A percentile compares a stretch with the other conserved stretches of the same genome.
Conservation (phyloP, 2,888 invertebrate species). For the Thysanoteuthis rhombus region DNA sequence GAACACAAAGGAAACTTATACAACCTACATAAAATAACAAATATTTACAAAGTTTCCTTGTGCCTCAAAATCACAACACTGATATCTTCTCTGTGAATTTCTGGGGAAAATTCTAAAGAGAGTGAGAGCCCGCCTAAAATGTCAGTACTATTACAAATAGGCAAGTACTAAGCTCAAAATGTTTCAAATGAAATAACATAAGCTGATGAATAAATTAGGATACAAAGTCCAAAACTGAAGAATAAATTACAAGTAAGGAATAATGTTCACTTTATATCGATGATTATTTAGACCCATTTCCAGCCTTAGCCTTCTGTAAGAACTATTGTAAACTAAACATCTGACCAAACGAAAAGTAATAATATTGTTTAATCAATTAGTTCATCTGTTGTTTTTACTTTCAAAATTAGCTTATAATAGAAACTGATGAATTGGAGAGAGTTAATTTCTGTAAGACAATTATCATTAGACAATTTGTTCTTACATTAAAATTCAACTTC, state of each 20-base stretch:
- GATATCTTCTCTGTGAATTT: neutral
- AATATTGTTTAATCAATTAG: neutral
- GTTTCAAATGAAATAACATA: neutral
- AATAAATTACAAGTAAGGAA: neutral
- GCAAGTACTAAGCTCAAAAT: neutral
- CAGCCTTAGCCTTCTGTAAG: neutral
- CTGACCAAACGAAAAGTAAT: neutral
- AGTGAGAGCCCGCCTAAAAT: neutral
- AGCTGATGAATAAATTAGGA: neutral
- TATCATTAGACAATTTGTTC: neutral
- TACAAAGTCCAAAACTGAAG: neutral
- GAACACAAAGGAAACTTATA: neutral
- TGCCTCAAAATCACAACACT: neutral
- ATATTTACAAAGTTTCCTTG: neutral
- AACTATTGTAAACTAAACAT: neutral
- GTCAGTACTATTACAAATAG: neutral
- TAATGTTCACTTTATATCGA: neutral
- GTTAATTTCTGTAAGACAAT: neutral
- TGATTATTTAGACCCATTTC: neutral
- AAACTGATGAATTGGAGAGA: neutral
- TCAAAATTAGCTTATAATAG: neutral
- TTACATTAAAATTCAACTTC: neutral
- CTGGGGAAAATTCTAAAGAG: neutral
- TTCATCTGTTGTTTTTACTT: neutral
- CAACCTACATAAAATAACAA: no score